phyloP scores from a whole-genome alignment of 2,113 vertebrate genomes.

The Ondatra zibethicus region DNA sequence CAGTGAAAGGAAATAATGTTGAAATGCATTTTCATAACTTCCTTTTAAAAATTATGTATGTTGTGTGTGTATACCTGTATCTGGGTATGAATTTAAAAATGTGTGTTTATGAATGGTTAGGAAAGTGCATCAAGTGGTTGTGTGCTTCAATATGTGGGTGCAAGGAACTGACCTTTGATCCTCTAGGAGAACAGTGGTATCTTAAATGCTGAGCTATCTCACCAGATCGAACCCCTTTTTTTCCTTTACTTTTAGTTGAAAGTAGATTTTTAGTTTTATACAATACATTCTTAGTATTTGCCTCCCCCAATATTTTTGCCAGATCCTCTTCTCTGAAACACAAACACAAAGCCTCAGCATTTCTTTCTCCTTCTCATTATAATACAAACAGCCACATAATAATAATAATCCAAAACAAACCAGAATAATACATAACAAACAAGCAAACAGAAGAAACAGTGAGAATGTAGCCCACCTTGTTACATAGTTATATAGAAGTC shows the following conservation, averaged over 20 bases:
- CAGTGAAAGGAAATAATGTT: not conserved
- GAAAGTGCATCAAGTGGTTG: not conserved
- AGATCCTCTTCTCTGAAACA: not conserved
- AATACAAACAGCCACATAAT: not conserved
- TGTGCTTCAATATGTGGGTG: not conserved
- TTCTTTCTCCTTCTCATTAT: not conserved
- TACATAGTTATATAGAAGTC: too few relatives aligned
- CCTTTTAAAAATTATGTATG: not conserved
- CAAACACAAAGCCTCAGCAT: not conserved
- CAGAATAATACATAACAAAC: not conserved
- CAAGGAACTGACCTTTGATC: not conserved
- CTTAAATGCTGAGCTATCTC: not conserved
- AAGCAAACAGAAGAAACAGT: not conserved
- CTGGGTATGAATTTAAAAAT: not conserved
- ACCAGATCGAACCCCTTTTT: rapidly evolving
- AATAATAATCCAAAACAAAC: not conserved
- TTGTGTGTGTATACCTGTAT: not conserved
- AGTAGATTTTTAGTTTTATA: not conserved
- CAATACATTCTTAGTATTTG: not conserved
- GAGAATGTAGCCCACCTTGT: not conserved
- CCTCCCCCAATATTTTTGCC: too few relatives aligned
- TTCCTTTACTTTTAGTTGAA: not conserved
- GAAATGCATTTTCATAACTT: not conserved
- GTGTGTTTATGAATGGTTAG: not conserved
- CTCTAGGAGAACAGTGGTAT: not conserved